Evolutionary conservation across 2,888 invertebrate genomes (phyloP).

Genomic region (Drosophila incognita): DNA sequence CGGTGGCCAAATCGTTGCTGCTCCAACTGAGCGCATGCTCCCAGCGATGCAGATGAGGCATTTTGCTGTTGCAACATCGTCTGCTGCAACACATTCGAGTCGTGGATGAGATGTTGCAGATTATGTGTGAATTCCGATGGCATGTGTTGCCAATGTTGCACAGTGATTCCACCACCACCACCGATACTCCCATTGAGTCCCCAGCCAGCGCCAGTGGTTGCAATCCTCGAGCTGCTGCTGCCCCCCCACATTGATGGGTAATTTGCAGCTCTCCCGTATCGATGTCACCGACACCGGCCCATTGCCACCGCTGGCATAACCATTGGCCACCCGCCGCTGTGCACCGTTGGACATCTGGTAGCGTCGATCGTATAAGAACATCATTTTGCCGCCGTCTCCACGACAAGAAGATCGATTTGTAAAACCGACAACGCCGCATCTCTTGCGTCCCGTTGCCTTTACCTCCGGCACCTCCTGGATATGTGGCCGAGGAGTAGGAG

Average conservation of each 20-base stretch:
- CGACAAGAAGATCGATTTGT: constrained; percentile 41
- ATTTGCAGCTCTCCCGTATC: constrained; percentile 64
- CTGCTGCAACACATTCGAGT: constrained; percentile 89
- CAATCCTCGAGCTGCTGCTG: constrained; percentile 47
- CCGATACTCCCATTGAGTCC: constrained; percentile 72
- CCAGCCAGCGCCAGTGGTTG: constrained; percentile 35
- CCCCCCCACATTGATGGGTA: constrained; percentile 63
- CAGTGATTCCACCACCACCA: constrained; percentile 87
- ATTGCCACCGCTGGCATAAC: constrained; percentile 70
- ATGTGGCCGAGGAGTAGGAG: constrained; percentile 29
- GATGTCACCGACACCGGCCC: constrained; percentile 51
- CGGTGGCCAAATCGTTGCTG: constrained; percentile 91
- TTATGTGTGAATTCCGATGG: constrained; percentile 96
- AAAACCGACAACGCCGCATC: constrained; percentile 30
- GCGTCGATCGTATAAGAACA: constrained; percentile 84
- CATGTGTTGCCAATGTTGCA: constrained; percentile 97
- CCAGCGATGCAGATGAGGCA: constrained; percentile 91
- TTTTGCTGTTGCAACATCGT: constrained; percentile 88
- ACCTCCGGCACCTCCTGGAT: constrained; percentile 55
- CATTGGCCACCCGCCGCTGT: constrained; percentile 79
- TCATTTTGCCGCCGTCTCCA: constrained; percentile 78
- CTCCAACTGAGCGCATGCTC: constrained; percentile 90
- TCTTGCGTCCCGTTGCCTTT: constrained; percentile 55
- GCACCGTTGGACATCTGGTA: constrained; percentile 77
- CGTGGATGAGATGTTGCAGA: constrained; percentile 93